phyloP scores from a whole-genome alignment of 2,797 vertebrate genomes.

The Acipenser ruthenus region DNA sequence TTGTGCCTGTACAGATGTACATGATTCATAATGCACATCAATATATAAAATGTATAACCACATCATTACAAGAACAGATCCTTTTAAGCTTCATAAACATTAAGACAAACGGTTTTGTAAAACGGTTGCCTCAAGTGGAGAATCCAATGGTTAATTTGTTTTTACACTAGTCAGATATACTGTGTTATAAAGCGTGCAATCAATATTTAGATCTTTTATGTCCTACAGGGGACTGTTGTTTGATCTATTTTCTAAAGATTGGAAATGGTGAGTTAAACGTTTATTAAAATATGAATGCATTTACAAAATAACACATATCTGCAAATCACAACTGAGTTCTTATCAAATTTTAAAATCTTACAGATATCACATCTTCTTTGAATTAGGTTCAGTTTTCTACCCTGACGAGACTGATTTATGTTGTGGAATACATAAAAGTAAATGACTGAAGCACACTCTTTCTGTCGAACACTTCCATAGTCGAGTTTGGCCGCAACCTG shows the following conservation, averaged over 20 bases:
- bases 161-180: conserved; percentile 32
- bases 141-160: too few relatives aligned
- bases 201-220: conserved; percentile 47
- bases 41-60: conserved; percentile 14
- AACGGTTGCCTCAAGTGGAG: background rate
- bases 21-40: conserved; percentile 12
- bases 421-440: conserved; percentile 35
- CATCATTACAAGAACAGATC: background rate
- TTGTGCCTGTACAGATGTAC: conserved; percentile 24
- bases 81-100: background rate
- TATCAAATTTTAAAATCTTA: conserved; percentile 36
- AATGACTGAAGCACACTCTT: background rate
- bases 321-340: conserved; percentile 30
- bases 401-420: conserved; percentile 30
- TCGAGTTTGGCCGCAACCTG: too few relatives aligned
- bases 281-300: conserved; percentile 1
- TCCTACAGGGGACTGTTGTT: conserved; percentile 33
- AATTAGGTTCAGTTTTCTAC: conserved; percentile 29
- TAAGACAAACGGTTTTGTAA: conserved; percentile 6
- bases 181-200: conserved; percentile 46
- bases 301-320: conserved; percentile 32
- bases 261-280: conserved; percentile 37
- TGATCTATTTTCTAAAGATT: conserved; percentile 52
- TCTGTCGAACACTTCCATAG: too few relatives aligned
- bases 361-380: conserved; percentile 48